Conservation (phyloP, 2,113 vertebrate species). For the Bungarus multicinctus region DNA sequence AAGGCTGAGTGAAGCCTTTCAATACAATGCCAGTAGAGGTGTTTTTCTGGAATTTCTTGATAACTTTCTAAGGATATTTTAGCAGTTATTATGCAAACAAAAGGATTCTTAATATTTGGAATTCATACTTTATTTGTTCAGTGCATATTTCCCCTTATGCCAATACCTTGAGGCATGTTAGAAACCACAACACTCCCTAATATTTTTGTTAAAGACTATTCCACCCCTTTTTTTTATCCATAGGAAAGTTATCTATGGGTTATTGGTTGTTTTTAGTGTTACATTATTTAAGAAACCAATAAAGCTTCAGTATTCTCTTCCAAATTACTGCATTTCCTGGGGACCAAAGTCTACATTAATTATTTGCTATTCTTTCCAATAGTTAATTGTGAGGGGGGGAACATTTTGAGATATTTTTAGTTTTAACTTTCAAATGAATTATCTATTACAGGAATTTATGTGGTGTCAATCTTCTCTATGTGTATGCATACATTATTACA, state of each 20-base stretch:
- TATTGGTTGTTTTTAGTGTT: background rate
- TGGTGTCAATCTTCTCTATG: background rate
- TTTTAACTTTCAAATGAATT: background rate
- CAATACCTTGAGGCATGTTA: background rate
- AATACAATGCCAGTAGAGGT: background rate
- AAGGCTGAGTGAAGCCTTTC: background rate
- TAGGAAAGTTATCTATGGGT: background rate
- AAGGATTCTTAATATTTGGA: background rate
- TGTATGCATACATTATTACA: background rate
- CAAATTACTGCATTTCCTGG: background rate
- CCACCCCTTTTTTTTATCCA: background rate
- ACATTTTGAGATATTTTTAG: background rate
- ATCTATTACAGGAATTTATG: background rate
- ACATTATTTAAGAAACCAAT: background rate
- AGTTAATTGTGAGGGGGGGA: background rate
- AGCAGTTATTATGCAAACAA: constrained; percentile 22
- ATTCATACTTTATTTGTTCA: background rate
- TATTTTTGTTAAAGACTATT: background rate
- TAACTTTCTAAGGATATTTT: background rate
- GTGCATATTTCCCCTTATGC: background rate
- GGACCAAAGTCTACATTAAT: background rate
- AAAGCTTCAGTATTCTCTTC: background rate
- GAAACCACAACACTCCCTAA: background rate
- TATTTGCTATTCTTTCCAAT: background rate
- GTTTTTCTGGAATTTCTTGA: background rate